phyloP scores from a whole-genome alignment of 1,140 invertebrate species.

The Bombus difficillimus region DNA sequence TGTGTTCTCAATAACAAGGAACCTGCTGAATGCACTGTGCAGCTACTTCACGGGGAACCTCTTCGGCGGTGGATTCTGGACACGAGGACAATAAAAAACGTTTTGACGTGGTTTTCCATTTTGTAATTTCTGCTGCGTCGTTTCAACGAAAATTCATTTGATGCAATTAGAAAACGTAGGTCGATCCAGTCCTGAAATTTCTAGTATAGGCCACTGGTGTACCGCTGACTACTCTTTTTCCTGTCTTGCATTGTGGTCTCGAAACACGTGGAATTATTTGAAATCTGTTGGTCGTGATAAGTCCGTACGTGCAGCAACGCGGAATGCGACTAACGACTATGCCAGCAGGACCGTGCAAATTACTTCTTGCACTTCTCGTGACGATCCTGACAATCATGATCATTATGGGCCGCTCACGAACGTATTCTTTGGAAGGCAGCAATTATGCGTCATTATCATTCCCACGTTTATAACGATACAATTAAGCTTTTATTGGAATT shows the following conservation, averaged over 20 bases:
- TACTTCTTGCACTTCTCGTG: slow-evolving; percentile 54
- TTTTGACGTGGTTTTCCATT: background rate
- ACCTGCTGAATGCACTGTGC: no score
- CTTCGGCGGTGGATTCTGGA: no score
- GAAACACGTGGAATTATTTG: slow-evolving; percentile 22
- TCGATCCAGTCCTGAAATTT: background rate
- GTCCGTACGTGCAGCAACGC: slow-evolving; percentile 33
- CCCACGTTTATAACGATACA: slow-evolving; percentile 44
- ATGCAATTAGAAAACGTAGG: background rate
- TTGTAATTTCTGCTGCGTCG: background rate
- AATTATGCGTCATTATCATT: slow-evolving; percentile 63
- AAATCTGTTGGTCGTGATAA: slow-evolving; percentile 40
- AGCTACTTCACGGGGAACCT: no score
- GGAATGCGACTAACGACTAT: slow-evolving; percentile 47
- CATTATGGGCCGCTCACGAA: slow-evolving; percentile 48
- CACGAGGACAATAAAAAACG: no score
- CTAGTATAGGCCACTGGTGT: background rate
- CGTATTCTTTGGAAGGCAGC: slow-evolving; percentile 42
- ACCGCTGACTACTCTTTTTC: background rate
- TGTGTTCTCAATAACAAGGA: no score
- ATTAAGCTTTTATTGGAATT: slow-evolving; percentile 62
- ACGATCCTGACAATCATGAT: slow-evolving; percentile 61
- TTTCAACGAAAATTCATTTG: background rate
- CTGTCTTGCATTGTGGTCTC: background rate
- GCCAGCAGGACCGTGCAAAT: slow-evolving; percentile 51